Evolutionary conservation across 92 coral and sea anemone species (phyloP).

Genomic region (Heliopora coerulea): DNA sequence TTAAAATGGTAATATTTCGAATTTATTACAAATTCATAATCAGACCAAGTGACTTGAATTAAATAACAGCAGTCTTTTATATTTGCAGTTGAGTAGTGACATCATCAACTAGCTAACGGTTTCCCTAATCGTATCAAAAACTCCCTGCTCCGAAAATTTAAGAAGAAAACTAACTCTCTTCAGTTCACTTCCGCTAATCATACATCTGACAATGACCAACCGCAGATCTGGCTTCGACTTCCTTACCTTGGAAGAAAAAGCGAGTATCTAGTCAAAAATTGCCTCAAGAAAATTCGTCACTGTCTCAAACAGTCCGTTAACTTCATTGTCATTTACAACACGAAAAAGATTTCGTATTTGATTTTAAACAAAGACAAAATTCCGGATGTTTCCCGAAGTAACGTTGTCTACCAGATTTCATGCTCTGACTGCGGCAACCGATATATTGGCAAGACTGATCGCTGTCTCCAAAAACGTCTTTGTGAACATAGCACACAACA

Average conservation of each 20-base stretch:
- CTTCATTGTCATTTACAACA: conserved; percentile 20
- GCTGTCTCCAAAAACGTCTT: conserved; percentile 2
- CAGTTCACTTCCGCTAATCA: not conserved
- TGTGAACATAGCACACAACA: no score
- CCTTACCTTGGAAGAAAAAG: conserved; percentile 18
- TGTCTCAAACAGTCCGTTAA: not conserved
- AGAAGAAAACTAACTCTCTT: not conserved
- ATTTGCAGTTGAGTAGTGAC: no score
- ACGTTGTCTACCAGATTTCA: conserved; percentile 10
- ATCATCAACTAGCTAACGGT: no score
- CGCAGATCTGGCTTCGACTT: conserved; percentile 15
- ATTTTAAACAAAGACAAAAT: conserved; percentile 31
- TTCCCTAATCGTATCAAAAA: no score
- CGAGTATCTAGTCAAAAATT: conserved; percentile 1
- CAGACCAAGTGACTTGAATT: no score
- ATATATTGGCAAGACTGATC: no score
- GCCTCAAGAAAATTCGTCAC: conserved; percentile 4
- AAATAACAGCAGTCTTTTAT: no score
- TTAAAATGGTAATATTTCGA: no score
- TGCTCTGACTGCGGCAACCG: no score
- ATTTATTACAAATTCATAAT: no score
- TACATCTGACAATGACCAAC: not conserved
- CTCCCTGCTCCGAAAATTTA: not conserved
- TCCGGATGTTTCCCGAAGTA: conserved; percentile 1
- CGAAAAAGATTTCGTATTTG: conserved; percentile 23